Conservation (phyloP, 1,140 invertebrate species). For the Hycleus cichorii region DNA sequence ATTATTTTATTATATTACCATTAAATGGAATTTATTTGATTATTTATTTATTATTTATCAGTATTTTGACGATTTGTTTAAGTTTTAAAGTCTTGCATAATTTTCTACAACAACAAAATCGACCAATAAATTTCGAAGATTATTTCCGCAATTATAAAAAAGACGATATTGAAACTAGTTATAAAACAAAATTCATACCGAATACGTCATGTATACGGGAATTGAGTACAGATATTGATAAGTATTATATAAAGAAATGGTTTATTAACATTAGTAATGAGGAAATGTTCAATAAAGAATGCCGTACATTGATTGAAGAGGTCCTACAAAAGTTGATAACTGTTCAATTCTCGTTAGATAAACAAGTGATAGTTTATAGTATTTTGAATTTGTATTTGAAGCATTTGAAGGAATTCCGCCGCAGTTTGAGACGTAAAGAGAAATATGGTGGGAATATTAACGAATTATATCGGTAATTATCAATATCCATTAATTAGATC, state of each 20-base stretch:
- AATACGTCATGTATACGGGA: constrained; percentile 24
- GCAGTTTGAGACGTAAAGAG: constrained; percentile 46
- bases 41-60: constrained; percentile 1
- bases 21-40: constrained; percentile 5
- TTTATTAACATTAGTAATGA: constrained; percentile 34
- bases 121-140: not conserved
- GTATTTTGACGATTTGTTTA: not conserved
- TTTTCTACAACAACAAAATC: not conserved
- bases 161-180: too few species aligned
- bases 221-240: constrained; percentile 31
- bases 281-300: constrained; percentile 30
- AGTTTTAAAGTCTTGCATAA: constrained; percentile 5
- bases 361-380: constrained; percentile 34
- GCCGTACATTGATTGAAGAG: constrained; percentile 29
- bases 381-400: constrained; percentile 44
- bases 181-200: not conserved
- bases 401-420: constrained; percentile 50
- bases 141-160: not conserved
- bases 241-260: constrained; percentile 36
- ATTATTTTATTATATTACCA: not conserved
- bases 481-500: not conserved
- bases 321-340: constrained; percentile 29
- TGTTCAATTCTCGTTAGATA: constrained; percentile 26
- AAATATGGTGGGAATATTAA: constrained; percentile 35
- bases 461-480: constrained; percentile 35